These are phyloP conservation scores for Gnathonemus longibarbis DNA, from an alignment of 2,113 vertebrate genomes.

Conservation along the genomic window DNA sequence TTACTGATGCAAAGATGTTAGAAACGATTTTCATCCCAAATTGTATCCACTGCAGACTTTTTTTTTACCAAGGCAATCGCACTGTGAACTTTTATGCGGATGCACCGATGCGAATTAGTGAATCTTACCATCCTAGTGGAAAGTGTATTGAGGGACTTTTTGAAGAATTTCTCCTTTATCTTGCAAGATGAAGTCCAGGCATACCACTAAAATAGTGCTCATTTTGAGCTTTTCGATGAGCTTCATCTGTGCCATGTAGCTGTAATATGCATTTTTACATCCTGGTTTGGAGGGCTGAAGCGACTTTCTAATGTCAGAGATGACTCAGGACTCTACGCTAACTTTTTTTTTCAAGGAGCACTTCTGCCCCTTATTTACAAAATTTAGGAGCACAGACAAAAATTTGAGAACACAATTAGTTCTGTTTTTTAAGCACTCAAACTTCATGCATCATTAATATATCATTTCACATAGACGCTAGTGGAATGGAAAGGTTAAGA, in stretches of 20 bases:
- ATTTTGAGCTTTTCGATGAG: background rate
- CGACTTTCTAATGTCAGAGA: no score
- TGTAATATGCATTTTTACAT: background rate
- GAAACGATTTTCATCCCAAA: background rate
- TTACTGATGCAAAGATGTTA: background rate
- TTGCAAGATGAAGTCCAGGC: background rate
- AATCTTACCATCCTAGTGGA: background rate
- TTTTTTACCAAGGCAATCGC: background rate
- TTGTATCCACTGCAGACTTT: background rate
- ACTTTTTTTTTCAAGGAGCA: no score
- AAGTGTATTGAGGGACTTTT: background rate
- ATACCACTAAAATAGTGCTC: background rate
- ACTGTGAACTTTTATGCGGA: background rate
- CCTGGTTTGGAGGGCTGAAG: no score
- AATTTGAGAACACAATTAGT: no score
- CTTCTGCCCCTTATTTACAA: no score
- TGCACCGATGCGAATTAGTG: background rate
- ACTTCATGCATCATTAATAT: no score
- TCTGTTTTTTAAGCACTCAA: no score
- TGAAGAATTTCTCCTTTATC: no score
- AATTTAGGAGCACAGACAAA: no score
- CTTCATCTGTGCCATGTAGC: background rate
- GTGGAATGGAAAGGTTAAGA: no score
- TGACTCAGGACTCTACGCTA: no score
- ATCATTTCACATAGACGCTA: no score